Conservation (phyloP, 64 coral and sea anemone species). For the Porites australiensis region DNA sequence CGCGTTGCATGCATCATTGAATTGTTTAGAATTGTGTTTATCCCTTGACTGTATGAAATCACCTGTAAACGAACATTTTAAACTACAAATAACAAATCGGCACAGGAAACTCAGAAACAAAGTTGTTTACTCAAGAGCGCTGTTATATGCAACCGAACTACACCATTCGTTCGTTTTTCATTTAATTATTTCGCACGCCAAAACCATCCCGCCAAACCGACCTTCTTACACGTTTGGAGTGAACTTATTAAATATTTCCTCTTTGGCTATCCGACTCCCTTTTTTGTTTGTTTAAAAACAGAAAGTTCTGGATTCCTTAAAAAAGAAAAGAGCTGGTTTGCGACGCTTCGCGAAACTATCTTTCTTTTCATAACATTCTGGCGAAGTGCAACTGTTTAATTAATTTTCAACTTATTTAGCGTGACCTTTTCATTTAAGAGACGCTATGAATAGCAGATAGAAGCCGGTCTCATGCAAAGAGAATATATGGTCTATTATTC, state of each 20-base stretch:
- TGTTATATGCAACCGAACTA: not conserved
- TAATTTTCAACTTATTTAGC: not conserved
- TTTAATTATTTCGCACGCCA: not conserved
- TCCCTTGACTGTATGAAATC: not conserved
- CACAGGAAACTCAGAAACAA: not conserved
- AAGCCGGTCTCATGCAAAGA: not conserved
- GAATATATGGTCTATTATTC: not conserved
- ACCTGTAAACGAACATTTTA: not conserved
- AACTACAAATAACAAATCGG: not conserved
- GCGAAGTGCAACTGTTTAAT: not conserved
- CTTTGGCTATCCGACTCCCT: not conserved
- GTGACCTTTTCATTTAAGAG: not conserved
- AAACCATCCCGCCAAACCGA: not conserved
- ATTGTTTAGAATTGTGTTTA: not conserved
- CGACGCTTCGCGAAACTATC: not conserved
- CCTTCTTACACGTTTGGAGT: not conserved
- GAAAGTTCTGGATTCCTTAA: not conserved
- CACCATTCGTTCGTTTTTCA: not conserved
- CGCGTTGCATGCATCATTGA: not conserved
- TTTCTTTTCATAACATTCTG: not conserved
- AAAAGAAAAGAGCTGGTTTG: not conserved
- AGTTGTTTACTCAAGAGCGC: not conserved
- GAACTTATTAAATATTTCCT: constrained; percentile 27
- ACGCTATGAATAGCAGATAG: not conserved
- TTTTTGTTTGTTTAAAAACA: not conserved